These are phyloP conservation scores for Gobio occitaniae DNA, from an alignment of 2,797 vertebrate species.

Conservation along the genomic window DNA sequence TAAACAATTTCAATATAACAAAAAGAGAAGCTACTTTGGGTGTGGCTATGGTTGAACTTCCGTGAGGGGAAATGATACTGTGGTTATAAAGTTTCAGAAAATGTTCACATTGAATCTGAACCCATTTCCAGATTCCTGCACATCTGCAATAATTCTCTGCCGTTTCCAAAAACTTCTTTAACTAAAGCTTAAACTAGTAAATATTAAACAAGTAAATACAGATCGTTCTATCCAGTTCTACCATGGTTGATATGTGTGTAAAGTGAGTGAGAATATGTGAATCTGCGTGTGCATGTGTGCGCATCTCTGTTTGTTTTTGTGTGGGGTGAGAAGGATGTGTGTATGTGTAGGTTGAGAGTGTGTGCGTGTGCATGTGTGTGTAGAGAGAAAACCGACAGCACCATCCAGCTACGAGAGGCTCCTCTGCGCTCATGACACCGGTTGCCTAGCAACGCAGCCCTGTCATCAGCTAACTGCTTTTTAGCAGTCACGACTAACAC, in stretches of 20 bases:
- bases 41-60: conserved; percentile 2
- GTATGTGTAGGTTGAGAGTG: conserved; percentile 43
- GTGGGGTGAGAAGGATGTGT: conserved; percentile 50
- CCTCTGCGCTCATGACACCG: conserved; percentile 78
- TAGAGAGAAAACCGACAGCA: conserved; percentile 71
- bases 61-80: conserved; percentile 29
- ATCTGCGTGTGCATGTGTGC: conserved; percentile 9
- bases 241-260: neutral
- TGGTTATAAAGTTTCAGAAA: conserved; percentile 1
- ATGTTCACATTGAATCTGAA: neutral
- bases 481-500: conserved; percentile 92
- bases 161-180: neutral
- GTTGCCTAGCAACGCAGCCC: conserved; percentile 89
- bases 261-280: neutral
- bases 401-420: conserved; percentile 82
- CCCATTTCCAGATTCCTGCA: neutral
- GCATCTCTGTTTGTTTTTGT: conserved; percentile 46
- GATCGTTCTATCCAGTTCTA: neutral
- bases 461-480: conserved; percentile 90
- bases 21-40: conserved; percentile 29
- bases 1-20: neutral
- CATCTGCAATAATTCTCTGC: neutral
- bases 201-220: neutral
- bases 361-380: conserved; percentile 52
- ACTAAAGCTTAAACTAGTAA: neutral